Evolutionary conservation across 2,888 invertebrate species (phyloP), one percentile per base, ranked within the genome.

Genomic region (Clepsis dumicolana): DNA sequence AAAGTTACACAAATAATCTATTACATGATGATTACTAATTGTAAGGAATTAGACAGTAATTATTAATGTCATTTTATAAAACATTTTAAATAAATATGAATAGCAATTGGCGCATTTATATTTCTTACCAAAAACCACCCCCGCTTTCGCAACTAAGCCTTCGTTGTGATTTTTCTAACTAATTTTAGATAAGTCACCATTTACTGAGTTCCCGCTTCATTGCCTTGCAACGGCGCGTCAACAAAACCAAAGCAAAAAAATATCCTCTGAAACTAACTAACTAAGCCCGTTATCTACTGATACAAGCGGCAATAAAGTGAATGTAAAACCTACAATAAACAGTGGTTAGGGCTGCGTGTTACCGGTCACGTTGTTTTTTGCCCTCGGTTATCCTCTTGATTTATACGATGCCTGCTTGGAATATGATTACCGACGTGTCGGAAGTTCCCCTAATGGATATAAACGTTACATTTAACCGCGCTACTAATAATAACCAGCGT

Each of bases 381-480:
- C 89, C 85, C 80, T 81, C 78, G 82, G 87, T 83, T 88, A 88
- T 86, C 88, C 89, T 85, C 82, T 84, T 91, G 91, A 93, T 92
- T 93, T 92, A 91, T 88, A 81, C 85, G 78, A 82, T 81, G 86
- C 88, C 91, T 90, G 92, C 87, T 83, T 83, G 82, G 91, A 91
- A 89, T 89, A 88, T 88, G 89, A 89, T 89, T 89, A 89, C 87
- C 80, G 87, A 85, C 86, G 86, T 87, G 89, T 87, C 86, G 90
- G 89, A 90, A 89, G 90, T 88, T 78, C 83, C 90, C 86, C 85
- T 91, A 91, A 93, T 92, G 89, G 90, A 87, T 91, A 93, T 90
- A 89, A 92, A 92, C 89, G 90, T 86, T 80, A 82, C 84, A 87
- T 88, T 91, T 88, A 89, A 88, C 86, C 80, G 81, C 80, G 76